Evolutionary conservation across 2,113 vertebrate genomes (phyloP), one percentile per base, ranked within the genome.

Genomic region (Nerophis lumbriciformis): DNA sequence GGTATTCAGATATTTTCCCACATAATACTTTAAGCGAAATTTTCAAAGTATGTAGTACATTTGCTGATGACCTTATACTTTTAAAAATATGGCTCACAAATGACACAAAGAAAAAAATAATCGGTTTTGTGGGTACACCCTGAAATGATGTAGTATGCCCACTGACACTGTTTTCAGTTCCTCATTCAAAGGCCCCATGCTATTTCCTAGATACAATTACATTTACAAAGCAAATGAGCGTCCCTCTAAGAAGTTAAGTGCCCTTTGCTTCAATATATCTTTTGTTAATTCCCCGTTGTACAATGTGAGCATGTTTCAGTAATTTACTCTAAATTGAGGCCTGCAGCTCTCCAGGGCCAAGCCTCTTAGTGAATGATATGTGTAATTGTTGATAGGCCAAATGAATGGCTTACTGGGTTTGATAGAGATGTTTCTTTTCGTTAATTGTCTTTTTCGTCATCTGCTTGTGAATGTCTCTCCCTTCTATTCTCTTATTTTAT

Each of bases 381-480:
- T 83, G 72, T 83, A 82, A 82, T 85, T 81, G 77, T 75, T 83
- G 78, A 81, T 81, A 64, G 76, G 71, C 54, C 64, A 9, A 8
- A 59, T 83, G 73, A 87, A 83, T 82, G 74, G 80, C 68, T 64
- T 19, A 54, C 80, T 80, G 73, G 80, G 66, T 87, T 85, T 72
- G 67, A 78, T 74, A 85, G 72, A 87, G 82, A 85, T 75, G 81
- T 73, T 65, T 78, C 79, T 72, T 75, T 83, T 88, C 85, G 90
- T 90, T 87, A 88, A 85, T 85, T 50, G 85, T 51, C 76, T 65
- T 77, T 83, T 88, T 87, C 83, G 76, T 88, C 83, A 85, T 85
- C 71, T 78, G 75, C 68, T 48, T 75, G 54, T 75, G 53, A 69
- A 56, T 73, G 49, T 70, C 59, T 63, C 55, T 16, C 39, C 21